Evolutionary conservation across 2,888 invertebrate species (phyloP).

Genomic region (Spodoptera exigua): DNA sequence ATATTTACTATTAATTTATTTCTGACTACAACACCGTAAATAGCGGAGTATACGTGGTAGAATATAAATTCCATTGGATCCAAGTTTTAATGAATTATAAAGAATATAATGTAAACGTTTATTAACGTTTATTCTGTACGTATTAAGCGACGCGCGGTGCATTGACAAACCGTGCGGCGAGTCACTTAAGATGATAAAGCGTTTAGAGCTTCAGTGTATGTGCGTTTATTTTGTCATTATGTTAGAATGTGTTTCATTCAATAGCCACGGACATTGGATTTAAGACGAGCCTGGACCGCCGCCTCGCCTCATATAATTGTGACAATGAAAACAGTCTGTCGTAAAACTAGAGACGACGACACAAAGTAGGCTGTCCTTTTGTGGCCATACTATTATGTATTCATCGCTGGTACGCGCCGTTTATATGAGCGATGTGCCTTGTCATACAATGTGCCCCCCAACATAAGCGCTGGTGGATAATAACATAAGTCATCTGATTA

Average conservation of each 20-base stretch:
- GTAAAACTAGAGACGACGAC: slow-evolving; percentile 81
- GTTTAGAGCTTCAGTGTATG: slow-evolving; percentile 43
- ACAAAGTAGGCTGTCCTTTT: slow-evolving; percentile 82
- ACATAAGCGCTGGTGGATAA: slow-evolving; percentile 42
- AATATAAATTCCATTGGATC: slow-evolving; percentile 29
- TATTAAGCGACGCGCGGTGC: slow-evolving; percentile 29
- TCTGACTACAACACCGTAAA: slow-evolving; percentile 17
- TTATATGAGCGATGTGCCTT: slow-evolving; percentile 69
- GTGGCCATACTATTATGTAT: slow-evolving; percentile 81
- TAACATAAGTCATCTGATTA: slow-evolving; percentile 30
- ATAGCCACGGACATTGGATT: slow-evolving; percentile 64
- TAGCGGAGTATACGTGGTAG: slow-evolving; percentile 16
- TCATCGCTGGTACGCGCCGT: slow-evolving; percentile 73
- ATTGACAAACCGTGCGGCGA: slow-evolving; percentile 31
- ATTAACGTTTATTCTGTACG: slow-evolving; percentile 26
- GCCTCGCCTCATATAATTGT: slow-evolving; percentile 73
- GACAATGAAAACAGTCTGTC: slow-evolving; percentile 84
- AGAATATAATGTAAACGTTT: slow-evolving; percentile 14
- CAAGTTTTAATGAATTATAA: slow-evolving; percentile 18
- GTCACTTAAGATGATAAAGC: slow-evolving; percentile 56
- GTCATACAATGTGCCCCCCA: slow-evolving; percentile 58
- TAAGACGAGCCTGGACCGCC: slow-evolving; percentile 64
- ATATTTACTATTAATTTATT: slow-evolving; percentile 37
- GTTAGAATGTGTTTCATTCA: slow-evolving; percentile 69
- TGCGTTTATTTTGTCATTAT: slow-evolving; percentile 60